Conservation (phyloP, 2,113 vertebrate genomes). For the Hippocampus abdominalis region DNA sequence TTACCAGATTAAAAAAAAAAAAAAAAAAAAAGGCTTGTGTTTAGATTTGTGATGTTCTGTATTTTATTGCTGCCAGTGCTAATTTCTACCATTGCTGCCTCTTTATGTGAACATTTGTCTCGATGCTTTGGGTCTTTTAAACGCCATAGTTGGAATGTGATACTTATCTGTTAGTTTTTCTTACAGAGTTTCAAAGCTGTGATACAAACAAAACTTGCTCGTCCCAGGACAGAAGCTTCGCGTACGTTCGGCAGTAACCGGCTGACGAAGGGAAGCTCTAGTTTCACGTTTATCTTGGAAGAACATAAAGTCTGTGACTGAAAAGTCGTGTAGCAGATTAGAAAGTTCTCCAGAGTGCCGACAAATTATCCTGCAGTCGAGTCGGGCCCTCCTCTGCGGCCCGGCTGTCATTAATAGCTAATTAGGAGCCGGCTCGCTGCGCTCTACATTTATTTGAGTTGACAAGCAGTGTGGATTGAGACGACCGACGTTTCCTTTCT, state of each 20-base stretch:
- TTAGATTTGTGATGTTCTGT: constrained; percentile 54
- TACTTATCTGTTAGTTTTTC: constrained; percentile 27
- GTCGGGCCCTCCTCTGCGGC: constrained; percentile 25
- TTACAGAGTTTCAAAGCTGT: constrained; percentile 41
- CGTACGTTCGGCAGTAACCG: constrained; percentile 26
- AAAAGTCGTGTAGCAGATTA: constrained; percentile 41
- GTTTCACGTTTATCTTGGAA: background rate
- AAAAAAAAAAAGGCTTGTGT: constrained; percentile 56
- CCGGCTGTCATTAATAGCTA: constrained; percentile 49
- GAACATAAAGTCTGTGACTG: background rate
- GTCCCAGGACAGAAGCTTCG: constrained; percentile 22
- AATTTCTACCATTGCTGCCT: constrained; percentile 72
- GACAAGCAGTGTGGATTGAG: background rate
- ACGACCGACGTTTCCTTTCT: constrained; percentile 1
- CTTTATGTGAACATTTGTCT: constrained; percentile 54
- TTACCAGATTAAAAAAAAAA: constrained; percentile 25
- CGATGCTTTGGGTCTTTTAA: constrained; percentile 44
- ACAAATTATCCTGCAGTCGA: constrained; percentile 37
- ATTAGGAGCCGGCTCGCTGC: constrained; percentile 33
- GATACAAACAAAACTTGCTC: constrained; percentile 38
- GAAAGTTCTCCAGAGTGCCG: constrained; percentile 41
- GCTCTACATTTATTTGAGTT: constrained; percentile 24
- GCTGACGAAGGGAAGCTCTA: background rate
- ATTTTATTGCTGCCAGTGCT: constrained; percentile 64
- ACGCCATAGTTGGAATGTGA: constrained; percentile 54